phyloP scores from a whole-genome alignment of 2,888 invertebrate species.

The Cheilosia pagana region DNA sequence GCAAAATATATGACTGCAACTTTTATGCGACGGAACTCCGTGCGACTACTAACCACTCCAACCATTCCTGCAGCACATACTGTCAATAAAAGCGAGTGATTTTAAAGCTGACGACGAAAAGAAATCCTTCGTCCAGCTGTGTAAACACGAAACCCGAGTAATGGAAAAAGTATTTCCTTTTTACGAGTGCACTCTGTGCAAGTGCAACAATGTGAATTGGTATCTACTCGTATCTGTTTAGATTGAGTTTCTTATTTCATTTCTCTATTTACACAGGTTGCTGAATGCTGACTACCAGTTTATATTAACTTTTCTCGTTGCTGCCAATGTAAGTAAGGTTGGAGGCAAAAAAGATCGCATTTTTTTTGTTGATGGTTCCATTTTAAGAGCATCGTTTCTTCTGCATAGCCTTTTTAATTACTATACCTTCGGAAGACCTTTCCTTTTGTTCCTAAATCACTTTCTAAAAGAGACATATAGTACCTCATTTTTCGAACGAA shows the following conservation, averaged over 20 bases:
- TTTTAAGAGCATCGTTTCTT: too few species aligned
- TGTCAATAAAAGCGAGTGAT: background rate
- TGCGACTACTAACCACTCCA: background rate
- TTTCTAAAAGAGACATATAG: too few species aligned
- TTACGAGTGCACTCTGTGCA: background rate
- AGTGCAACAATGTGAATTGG: background rate
- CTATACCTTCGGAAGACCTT: too few species aligned
- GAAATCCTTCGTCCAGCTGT: background rate
- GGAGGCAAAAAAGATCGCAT: too few species aligned
- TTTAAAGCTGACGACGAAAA: background rate
- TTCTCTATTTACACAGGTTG: background rate
- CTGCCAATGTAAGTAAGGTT: too few species aligned
- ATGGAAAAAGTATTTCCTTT: background rate
- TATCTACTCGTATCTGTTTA: background rate
- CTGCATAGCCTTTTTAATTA: too few species aligned
- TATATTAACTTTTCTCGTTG: too few species aligned
- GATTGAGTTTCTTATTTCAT: slow-evolving; percentile 1
- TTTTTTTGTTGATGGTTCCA: too few species aligned
- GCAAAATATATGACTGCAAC: background rate
- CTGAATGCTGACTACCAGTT: background rate
- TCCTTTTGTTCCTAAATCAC: too few species aligned
- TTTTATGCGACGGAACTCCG: background rate
- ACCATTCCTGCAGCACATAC: background rate
- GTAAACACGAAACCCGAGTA: background rate
- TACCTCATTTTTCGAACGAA: too few species aligned